Conservation (phyloP, 2,797 vertebrate species). For the Nasua narica region DNA sequence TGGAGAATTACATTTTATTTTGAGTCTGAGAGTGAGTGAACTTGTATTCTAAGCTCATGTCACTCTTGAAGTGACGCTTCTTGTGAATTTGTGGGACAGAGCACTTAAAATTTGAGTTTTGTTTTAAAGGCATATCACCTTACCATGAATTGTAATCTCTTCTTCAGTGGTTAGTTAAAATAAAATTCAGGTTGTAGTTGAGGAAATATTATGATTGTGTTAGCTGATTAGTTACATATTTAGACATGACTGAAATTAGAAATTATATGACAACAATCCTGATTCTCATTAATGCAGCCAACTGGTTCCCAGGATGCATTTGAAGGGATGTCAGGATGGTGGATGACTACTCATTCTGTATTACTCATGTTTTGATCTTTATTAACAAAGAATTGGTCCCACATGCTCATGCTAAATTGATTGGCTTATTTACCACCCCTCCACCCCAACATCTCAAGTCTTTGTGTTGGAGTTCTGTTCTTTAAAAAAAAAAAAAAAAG, state of each 20-base stretch:
- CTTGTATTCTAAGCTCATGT: background rate
- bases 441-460: background rate
- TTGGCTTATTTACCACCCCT: background rate
- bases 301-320: background rate
- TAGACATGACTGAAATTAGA: slow-evolving; percentile 51
- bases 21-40: slow-evolving; percentile 7
- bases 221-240: slow-evolving; percentile 46
- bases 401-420: background rate
- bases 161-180: background rate
- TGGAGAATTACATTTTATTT: slow-evolving; percentile 29
- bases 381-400: background rate
- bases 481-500: background rate
- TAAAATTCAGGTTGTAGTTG: slow-evolving; percentile 37
- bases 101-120: background rate
- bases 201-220: slow-evolving; percentile 61
- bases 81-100: background rate
- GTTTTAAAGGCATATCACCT: slow-evolving; percentile 34
- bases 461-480: background rate
- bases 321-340: background rate
- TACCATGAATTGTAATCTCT: background rate
- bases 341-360: background rate
- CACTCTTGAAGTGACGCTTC: background rate
- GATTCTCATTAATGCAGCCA: background rate
- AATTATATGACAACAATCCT: background rate
- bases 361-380: slow-evolving; percentile 9